Conservation (phyloP, 2,797 vertebrate species). For the Sebastes jordani region DNA sequence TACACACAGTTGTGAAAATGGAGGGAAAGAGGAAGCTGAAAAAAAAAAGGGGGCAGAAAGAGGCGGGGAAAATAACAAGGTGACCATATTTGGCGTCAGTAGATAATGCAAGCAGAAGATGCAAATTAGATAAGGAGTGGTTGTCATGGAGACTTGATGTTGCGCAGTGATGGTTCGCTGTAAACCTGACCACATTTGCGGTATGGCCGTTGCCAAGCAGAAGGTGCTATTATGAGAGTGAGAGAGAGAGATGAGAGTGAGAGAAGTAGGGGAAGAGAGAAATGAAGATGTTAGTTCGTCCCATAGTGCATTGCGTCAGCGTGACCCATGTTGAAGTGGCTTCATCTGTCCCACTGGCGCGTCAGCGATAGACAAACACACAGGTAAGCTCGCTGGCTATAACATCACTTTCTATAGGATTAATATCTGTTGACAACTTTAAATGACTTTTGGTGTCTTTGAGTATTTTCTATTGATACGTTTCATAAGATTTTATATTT, state of each 20-base stretch:
- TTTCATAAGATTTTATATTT: background rate
- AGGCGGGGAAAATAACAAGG: conserved; percentile 47
- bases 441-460: background rate
- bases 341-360: conserved; percentile 70
- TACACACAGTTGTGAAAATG: conserved; percentile 53
- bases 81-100: conserved; percentile 75
- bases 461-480: background rate
- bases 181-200: conserved; percentile 78
- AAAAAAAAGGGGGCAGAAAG: conserved; percentile 45
- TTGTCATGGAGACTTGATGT: conserved; percentile 84
- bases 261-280: conserved; percentile 65
- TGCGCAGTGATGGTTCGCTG: conserved; percentile 77
- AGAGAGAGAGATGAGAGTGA: conserved; percentile 47
- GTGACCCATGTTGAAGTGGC: conserved; percentile 74
- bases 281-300: conserved; percentile 65
- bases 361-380: conserved; percentile 73
- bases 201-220: conserved; percentile 79
- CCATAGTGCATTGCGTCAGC: conserved; percentile 78
- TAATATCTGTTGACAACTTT: background rate
- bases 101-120: conserved; percentile 79
- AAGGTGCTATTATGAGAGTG: conserved; percentile 78
- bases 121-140: conserved; percentile 82
- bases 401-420: background rate
- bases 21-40: conserved; percentile 67
- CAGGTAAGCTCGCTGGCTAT: conserved; percentile 72